phyloP scores from a whole-genome alignment of 2,113 vertebrate genomes.

The Eonycteris spelaea region DNA sequence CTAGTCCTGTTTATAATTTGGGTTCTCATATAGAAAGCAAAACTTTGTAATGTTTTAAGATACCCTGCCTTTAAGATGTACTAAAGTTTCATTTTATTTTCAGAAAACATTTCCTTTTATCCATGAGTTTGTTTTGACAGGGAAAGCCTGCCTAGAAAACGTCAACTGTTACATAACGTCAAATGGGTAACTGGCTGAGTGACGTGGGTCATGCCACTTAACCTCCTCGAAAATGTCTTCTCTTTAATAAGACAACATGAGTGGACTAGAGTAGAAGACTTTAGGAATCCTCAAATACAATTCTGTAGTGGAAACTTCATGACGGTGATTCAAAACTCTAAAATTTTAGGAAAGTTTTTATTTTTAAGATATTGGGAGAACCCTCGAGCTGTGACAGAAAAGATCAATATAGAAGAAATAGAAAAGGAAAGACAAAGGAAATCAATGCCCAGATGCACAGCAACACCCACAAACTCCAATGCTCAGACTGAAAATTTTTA shows the following conservation, averaged over 20 bases:
- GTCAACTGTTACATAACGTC: neutral
- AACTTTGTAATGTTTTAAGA: neutral
- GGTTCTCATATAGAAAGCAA: neutral
- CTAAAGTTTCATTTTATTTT: neutral
- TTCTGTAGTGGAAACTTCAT: neutral
- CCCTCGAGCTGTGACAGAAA: slow-evolving; percentile 37
- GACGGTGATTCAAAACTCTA: neutral
- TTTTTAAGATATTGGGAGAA: slow-evolving; percentile 11
- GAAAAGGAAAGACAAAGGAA: slow-evolving; percentile 45
- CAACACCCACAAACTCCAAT: neutral
- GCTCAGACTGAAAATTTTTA: neutral
- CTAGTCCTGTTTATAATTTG: neutral
- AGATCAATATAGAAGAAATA: slow-evolving; percentile 29
- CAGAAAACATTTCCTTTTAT: neutral
- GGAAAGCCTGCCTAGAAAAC: neutral
- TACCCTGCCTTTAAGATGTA: neutral
- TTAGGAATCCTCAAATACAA: neutral
- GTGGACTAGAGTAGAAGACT: neutral
- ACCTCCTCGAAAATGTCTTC: neutral
- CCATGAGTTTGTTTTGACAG: neutral
- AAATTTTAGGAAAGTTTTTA: neutral
- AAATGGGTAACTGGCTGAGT: neutral
- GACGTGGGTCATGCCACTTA: neutral
- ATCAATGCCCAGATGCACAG: slow-evolving; percentile 18
- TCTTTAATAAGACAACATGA: neutral